Evolutionary conservation across 1,140 invertebrate species (phyloP).

Genomic region (Drosophila pachea): DNA sequence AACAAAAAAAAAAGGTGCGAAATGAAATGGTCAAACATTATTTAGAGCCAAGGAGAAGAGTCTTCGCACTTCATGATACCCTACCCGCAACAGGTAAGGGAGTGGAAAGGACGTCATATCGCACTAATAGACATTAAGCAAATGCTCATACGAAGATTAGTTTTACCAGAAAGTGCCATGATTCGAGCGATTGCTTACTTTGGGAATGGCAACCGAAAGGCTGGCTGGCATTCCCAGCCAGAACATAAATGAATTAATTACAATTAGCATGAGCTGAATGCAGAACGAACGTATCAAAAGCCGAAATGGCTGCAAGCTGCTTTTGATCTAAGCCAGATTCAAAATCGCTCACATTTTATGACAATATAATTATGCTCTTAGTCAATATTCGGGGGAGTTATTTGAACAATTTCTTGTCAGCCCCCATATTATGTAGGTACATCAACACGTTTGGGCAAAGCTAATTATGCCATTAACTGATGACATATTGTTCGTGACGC

Average conservation of each 20-base stretch:
- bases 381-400: too few species aligned
- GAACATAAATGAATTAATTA: not conserved
- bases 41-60: slow-evolving; percentile 10
- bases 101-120: slow-evolving; percentile 2
- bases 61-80: not conserved
- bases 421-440: too few species aligned
- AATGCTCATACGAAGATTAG: slow-evolving; percentile 23
- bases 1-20: slow-evolving; percentile 28
- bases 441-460: not conserved
- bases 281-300: too few species aligned
- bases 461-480: not conserved
- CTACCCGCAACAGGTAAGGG: slow-evolving; percentile 14
- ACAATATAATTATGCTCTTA: too few species aligned
- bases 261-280: not conserved
- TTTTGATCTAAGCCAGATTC: too few species aligned
- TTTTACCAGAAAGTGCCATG: too few species aligned
- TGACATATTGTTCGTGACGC: not conserved
- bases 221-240: too few species aligned
- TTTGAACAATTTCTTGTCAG: too few species aligned
- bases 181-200: too few species aligned
- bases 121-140: slow-evolving; percentile 32
- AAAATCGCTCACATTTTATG: too few species aligned
- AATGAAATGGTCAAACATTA: slow-evolving; percentile 43
- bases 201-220: not conserved
- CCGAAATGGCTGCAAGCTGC: too few species aligned